Evolutionary conservation across 1,140 invertebrate genomes (phyloP).

Genomic region (Zaprionus ornatus): DNA sequence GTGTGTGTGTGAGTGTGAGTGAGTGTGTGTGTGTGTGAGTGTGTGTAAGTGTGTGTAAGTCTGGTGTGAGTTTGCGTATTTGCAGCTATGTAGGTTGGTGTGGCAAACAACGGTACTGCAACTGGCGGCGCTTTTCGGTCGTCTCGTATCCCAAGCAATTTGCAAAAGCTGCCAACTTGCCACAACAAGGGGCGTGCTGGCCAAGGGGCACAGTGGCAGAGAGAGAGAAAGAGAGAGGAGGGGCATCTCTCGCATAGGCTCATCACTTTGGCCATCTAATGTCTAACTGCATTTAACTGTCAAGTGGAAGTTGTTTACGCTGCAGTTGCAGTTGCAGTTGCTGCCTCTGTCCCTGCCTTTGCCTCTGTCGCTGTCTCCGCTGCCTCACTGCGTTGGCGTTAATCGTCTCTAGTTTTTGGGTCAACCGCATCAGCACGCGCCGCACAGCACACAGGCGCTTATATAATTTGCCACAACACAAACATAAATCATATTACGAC

Average conservation of each 20-base stretch:
- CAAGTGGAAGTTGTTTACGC: slow-evolving; percentile 77
- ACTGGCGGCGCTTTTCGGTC: slow-evolving; percentile 38
- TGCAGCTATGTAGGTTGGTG: slow-evolving; percentile 72
- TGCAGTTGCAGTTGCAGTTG: slow-evolving; percentile 30
- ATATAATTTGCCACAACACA: slow-evolving; percentile 53
- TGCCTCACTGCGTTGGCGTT: slow-evolving; percentile 65
- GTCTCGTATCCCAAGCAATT: slow-evolving; percentile 50
- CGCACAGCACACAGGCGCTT: slow-evolving; percentile 56
- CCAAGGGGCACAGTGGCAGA: not conserved
- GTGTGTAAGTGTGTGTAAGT: slow-evolving; percentile 17
- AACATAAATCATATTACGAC: slow-evolving; percentile 58
- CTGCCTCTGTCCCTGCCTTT: no score
- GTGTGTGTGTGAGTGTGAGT: slow-evolving; percentile 7
- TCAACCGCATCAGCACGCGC: slow-evolving; percentile 68
- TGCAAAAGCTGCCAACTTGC: slow-evolving; percentile 61
- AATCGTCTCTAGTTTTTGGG: slow-evolving; percentile 58
- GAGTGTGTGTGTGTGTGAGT: slow-evolving; percentile 9
- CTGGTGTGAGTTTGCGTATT: slow-evolving; percentile 17
- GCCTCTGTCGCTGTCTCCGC: not conserved
- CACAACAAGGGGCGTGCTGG: slow-evolving; percentile 6
- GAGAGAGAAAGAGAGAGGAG: no score
- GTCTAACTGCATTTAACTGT: slow-evolving; percentile 73
- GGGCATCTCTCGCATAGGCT: slow-evolving; percentile 41
- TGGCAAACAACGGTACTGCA: slow-evolving; percentile 74
- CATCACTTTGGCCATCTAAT: slow-evolving; percentile 76